Evolutionary conservation across 2,797 vertebrate genomes (phyloP), one percentile per base, ranked within the genome.

Genomic region (Microctenopoma stevenorrisi): DNA sequence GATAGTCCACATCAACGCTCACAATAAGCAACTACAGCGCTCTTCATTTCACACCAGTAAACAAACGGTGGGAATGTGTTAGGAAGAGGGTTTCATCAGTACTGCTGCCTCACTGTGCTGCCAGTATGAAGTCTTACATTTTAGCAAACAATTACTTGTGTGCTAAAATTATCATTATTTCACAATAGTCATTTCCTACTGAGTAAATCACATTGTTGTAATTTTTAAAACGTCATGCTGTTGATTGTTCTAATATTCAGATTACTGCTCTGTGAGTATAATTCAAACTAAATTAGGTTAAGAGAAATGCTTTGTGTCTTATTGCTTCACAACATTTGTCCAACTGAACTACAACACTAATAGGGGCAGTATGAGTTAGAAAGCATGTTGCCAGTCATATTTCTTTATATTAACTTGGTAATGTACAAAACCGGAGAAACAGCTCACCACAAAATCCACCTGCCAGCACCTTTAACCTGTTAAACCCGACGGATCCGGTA

Each of bases 281-380:
- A 33, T 33, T 33, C 30, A 33, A 33, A 33, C 30, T 6, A 33
- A 15, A 60, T 13, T 7, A 13, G 56, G 12, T 40, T 42, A 65
- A 42, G 68, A 59, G 12, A 56, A 37, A 11, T 47, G 42, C 18
- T 59, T 53, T 64, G 52, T 58, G 38, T 69, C 52, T 77, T 76
- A 35, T 53, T 50, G 51, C 64, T 49, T 61, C 50, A 72, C 33
- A 70, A 70, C 50, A 38, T 63, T 56, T 38, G 38, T 9, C 59
- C 44, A 28, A 10, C 62, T 25, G 22, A 64, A 58, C 48, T 3
- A 58, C 68, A 46, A 44, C 22, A 26, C 12, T 61, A 66, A 71
- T 62, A 33, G 30, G 30, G 30, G 30, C 30, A 33, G 7, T 33
- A 33, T 33, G 4, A 33, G 30, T 33, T 33, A 33, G 30, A 33